Base-by-base conservation (phyloP, 2,113 vertebrate genomes). In the Cyphomyrus discorhynchus region DNA sequence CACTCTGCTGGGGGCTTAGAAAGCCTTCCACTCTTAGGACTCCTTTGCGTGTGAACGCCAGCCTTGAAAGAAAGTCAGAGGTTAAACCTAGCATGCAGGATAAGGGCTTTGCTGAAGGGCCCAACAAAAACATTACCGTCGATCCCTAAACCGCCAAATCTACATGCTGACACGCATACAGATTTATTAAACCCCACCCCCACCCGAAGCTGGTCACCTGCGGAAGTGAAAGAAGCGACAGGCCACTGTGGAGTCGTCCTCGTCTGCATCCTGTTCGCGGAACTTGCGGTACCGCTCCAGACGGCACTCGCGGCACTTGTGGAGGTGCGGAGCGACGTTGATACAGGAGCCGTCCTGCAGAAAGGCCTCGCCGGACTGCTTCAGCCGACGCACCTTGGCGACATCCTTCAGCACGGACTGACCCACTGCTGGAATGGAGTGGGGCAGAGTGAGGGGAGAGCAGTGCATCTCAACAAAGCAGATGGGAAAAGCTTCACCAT, bases 151-250 rank as follows among this genome's bases (percentile, higher is more conserved):
- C 50, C 19, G 17, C 27, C 50, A 31, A 35, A 58, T 13, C 86
- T 3, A 42, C 62, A 70, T 0, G 3, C 62, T 11, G 9, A 27
- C 2, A 27, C 62, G 1, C 24, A n/a, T 1, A 66, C 62, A 66
- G n/a, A 66, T 27, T 66, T 66, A 19, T 58, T 10, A 82, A 66
- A 31, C 31, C 3, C n/a, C 42, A 50, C 58, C 24, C 17, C 77
- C 46, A 7, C 66, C 90, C 80, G 89, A 9, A 9, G 46, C 47
- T 15, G 27, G 92, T 42, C 94, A 99, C 98, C 98, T 99, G 94
- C 98, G 97, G 91, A 99, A 99, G 91, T 99, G 98, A 94, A 99
- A 99, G 93, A 99, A 99, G 66, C 98, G 97, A 91, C 98, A 99
- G 42, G 98, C 96, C 91, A 99, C 98, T 31, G 98, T 99, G 19